phyloP scores from a whole-genome alignment of 2,888 invertebrate genomes.

The Heteropelma amictum region DNA sequence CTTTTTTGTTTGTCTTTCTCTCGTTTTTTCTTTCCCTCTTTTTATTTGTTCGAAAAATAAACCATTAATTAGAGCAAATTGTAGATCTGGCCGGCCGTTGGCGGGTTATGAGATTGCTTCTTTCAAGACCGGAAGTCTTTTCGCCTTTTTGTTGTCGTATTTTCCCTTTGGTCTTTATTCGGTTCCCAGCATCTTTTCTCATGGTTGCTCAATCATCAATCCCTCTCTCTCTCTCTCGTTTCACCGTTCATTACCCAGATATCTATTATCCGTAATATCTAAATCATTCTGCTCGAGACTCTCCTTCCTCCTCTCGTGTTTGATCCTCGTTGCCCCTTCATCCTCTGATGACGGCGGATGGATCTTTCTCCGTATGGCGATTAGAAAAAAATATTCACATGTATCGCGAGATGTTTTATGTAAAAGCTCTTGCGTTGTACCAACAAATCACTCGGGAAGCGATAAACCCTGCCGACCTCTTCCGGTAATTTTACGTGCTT shows the following conservation, averaged over 20 bases:
- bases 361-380: conserved; percentile 15
- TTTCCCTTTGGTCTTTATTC: conserved; percentile 14
- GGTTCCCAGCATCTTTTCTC: conserved; percentile 12
- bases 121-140: conserved; percentile 45
- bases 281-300: conserved; percentile 49
- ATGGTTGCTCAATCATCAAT: conserved; percentile 21
- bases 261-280: conserved; percentile 49
- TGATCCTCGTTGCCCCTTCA: not conserved
- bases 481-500: conserved; percentile 53
- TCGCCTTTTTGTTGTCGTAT: not conserved
- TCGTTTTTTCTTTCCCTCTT: not conserved
- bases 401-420: conserved; percentile 29
- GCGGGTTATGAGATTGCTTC: conserved; percentile 37
- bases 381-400: conserved; percentile 50
- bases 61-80: conserved; percentile 51
- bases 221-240: conserved; percentile 9
- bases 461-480: conserved; percentile 70
- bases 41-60: not conserved
- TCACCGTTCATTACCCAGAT: conserved; percentile 33
- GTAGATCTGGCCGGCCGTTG: conserved; percentile 46
- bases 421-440: conserved; percentile 51
- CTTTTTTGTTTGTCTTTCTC: not conserved
- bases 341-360: conserved; percentile 25
- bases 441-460: conserved; percentile 69
- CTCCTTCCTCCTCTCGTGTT: conserved; percentile 11